Evolutionary conservation across 2,888 invertebrate genomes (phyloP).

Genomic region (Allacma fusca): DNA sequence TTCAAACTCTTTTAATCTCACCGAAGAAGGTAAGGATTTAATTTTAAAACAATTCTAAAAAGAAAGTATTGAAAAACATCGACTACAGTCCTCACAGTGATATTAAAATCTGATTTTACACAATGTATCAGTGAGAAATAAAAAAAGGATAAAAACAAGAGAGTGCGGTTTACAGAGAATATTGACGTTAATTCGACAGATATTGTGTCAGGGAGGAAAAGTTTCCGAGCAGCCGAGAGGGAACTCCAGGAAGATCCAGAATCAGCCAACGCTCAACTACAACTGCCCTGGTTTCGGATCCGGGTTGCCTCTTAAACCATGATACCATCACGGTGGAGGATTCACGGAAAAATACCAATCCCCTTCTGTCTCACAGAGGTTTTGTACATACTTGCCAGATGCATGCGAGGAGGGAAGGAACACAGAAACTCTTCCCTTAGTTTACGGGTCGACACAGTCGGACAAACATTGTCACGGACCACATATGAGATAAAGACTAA

Average conservation of each 20-base stretch:
- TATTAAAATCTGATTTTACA: no score
- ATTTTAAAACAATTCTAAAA: no score
- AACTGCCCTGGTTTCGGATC: conserved; percentile 20
- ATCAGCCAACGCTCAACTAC: conserved; percentile 18
- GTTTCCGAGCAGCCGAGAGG: not conserved
- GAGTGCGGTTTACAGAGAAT: no score
- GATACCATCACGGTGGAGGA: not conserved
- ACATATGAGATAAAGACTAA: no score
- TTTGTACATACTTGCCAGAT: not conserved
- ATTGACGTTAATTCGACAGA: conserved; percentile 14
- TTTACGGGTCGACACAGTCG: no score
- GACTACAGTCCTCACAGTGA: no score
- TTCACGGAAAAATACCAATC: conserved; percentile 6
- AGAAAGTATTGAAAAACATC: no score
- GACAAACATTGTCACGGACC: no score
- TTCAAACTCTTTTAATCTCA: no score
- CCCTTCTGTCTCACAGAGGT: not conserved
- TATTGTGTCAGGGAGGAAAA: not conserved
- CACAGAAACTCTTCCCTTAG: not conserved
- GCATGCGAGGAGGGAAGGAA: not conserved
- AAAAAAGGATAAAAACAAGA: no score
- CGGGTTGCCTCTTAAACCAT: conserved; percentile 18
- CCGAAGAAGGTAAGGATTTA: no score
- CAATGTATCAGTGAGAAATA: no score
- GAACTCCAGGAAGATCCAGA: conserved; percentile 10